Conservation (phyloP, 2,113 vertebrate genomes). For the Leucosticte australis region DNA sequence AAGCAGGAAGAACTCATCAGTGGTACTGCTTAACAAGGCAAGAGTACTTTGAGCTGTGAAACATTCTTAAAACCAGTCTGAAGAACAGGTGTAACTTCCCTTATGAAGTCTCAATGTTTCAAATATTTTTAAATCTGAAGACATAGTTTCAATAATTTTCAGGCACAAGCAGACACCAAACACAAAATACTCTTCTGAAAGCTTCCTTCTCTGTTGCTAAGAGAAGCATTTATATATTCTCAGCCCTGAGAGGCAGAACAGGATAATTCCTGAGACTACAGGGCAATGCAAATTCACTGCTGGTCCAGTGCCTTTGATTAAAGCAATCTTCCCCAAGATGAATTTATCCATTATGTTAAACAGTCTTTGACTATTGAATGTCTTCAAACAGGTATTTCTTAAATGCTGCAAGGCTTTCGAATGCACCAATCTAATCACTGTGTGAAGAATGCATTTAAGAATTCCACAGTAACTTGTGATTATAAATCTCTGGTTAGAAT, state of each 20-base stretch:
- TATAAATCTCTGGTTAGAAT: background rate
- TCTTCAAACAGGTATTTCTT: background rate
- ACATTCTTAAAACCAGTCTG: background rate
- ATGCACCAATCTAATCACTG: background rate
- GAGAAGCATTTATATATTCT: background rate
- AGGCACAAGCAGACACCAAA: background rate
- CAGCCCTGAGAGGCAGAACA: background rate
- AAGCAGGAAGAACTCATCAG: background rate
- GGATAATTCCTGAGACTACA: background rate
- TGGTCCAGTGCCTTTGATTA: background rate
- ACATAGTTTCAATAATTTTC: background rate
- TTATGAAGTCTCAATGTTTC: background rate
- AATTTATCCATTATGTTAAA: constrained; percentile 3
- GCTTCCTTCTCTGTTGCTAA: background rate
- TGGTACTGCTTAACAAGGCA: background rate
- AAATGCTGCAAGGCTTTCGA: background rate
- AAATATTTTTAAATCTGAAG: background rate
- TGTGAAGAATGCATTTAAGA: background rate
- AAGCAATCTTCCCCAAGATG: background rate
- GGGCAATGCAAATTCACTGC: background rate
- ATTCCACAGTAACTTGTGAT: background rate
- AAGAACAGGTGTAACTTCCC: background rate
- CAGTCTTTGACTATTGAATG: background rate
- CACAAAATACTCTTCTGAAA: background rate
- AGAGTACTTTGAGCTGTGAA: background rate